phyloP scores from a whole-genome alignment of 1,140 invertebrate species.

The Nephila pilipes region DNA sequence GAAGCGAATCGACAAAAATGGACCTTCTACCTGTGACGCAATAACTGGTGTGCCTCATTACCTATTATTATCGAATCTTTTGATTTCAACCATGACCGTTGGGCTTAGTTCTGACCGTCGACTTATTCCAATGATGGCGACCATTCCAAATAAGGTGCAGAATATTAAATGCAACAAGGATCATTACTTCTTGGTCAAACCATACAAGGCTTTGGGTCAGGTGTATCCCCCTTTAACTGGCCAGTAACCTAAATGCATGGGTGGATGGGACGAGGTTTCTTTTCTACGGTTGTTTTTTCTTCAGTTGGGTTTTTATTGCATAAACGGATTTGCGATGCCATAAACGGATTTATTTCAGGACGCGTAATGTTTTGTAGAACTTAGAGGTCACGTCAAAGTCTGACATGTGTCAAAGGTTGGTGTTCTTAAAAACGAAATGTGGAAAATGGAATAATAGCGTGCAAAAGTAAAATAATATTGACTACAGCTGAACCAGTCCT shows the following conservation, averaged over 20 bases:
- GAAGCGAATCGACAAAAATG: slow-evolving; percentile 21
- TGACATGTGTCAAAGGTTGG: background rate
- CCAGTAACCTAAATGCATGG: slow-evolving; percentile 36
- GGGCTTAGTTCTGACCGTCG: background rate
- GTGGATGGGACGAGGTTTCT: slow-evolving; percentile 13
- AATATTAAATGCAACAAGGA: slow-evolving; percentile 1
- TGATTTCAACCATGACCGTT: slow-evolving; percentile 32
- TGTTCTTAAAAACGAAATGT: background rate
- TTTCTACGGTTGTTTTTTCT: background rate
- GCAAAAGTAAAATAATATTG: background rate
- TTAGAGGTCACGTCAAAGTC: background rate
- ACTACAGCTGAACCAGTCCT: background rate
- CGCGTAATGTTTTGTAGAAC: background rate
- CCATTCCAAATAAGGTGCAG: slow-evolving; percentile 15
- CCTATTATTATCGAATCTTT: slow-evolving; percentile 22
- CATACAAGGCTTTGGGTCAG: slow-evolving; percentile 48
- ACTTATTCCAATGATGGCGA: background rate
- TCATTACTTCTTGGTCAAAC: slow-evolving; percentile 22
- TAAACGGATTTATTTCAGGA: slow-evolving; percentile 11
- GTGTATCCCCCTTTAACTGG: background rate
- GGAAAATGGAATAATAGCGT: background rate
- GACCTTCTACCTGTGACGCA: background rate
- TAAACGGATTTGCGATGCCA: background rate
- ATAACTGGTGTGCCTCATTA: background rate
- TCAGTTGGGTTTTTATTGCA: background rate